Conservation (phyloP, 1,140 invertebrate species). For the Hypsibius dujardini region DNA sequence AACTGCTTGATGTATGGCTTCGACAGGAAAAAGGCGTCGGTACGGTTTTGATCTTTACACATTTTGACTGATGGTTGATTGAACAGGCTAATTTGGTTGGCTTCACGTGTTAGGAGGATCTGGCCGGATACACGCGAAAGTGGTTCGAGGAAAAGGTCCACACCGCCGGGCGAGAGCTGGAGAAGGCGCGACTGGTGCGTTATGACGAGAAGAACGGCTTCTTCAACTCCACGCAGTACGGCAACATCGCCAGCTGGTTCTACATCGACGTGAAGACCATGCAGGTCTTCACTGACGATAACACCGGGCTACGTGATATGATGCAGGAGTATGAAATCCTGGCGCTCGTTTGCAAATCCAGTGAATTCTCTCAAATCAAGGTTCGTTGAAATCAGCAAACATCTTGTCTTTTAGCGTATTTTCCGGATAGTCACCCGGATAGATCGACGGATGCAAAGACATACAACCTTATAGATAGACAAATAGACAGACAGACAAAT, state of each 20-base stretch:
- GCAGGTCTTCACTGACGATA: conserved; percentile 13
- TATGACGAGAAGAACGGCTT: conserved; percentile 66
- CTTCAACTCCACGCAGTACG: conserved; percentile 53
- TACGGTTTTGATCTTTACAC: conserved; percentile 26
- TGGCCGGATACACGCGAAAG: not conserved
- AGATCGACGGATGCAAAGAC: too few species aligned
- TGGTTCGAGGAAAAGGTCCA: conserved; percentile 37
- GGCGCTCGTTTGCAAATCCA: not conserved
- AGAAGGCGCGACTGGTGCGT: conserved; percentile 82
- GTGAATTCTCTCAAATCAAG: conserved; percentile 19
- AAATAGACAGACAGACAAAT: too few species aligned
- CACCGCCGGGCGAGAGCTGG: conserved; percentile 57
- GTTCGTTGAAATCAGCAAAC: not conserved
- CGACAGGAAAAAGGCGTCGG: conserved; percentile 44
- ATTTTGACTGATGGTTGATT: not conserved
- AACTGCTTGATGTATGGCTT: conserved; percentile 84
- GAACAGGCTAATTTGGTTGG: not conserved
- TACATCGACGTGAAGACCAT: conserved; percentile 57
- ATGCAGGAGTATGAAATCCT: conserved; percentile 14
- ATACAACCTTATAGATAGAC: too few species aligned
- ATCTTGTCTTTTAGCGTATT: too few species aligned
- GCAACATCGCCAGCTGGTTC: conserved; percentile 86
- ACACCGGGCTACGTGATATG: conserved; percentile 17
- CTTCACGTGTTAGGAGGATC: not conserved
- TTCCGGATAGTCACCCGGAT: too few species aligned